Base-by-base conservation (phyloP, 1,140 invertebrate genomes). In the Acromyrmex echinatior region DNA sequence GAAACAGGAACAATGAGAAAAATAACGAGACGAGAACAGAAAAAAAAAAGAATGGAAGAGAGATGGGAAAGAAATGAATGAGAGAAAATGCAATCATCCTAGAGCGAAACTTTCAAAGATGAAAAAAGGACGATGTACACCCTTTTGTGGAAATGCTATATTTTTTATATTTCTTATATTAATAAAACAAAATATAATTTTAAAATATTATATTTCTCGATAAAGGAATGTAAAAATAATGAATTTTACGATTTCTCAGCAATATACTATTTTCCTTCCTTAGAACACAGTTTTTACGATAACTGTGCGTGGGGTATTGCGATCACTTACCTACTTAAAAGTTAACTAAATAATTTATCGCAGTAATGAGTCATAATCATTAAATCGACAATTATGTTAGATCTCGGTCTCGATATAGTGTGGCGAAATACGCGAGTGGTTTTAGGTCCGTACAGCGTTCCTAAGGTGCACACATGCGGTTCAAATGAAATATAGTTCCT, bases 401-500 rank as follows among this genome's bases (percentile, higher is more conserved):
- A 74, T 45, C 25, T 49, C 68, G 25, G 25, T n/a, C 60, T 18
- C 65, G 62, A 53, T 73, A 12, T 51, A 12, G n/a, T 28, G 58
- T 5, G 53, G 58, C 56, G 39, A 58, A 21, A 56, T 77, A 56
- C 62, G 81, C 68, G 87, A 71, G 63, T 58, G 60, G n/a, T 86
- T 88, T 86, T 66, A 74, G 88, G 74, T 79, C 80, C 71, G 65
- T 51, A 35, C 56, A 16, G 63, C 35, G 63, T 78, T 79, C 66
- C 56, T 81, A 81, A 89, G 53, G 62, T 49, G 86, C 78, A 70
- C 49, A 88, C 65, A 49, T 28, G 63, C 45, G 66, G 39, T 14
- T 21, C 62, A 39, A 89, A 81, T 81, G 82, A 90, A 89, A 89
- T 86, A 76, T 89, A 70, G 87, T 89, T 89, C 76, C 56, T 86